These are phyloP conservation scores for Rallus limicola DNA, from an alignment of 2,113 vertebrate species.

Conservation along the genomic window DNA sequence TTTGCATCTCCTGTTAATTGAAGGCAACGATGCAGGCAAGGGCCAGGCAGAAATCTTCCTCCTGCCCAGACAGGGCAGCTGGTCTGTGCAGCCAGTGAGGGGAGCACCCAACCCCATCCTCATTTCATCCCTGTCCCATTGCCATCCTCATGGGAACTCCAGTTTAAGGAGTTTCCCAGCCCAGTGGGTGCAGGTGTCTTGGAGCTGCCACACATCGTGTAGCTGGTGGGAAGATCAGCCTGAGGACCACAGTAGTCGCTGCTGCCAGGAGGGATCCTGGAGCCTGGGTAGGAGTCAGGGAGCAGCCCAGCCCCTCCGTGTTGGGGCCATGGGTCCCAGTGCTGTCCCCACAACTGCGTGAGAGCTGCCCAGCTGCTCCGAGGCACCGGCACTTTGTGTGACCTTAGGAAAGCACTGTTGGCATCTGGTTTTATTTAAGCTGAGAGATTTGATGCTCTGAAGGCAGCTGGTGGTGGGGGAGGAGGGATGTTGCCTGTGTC, in stretches of 20 bases:
- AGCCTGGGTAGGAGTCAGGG: rapidly evolving
- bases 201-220: neutral
- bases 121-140: neutral
- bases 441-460: neutral
- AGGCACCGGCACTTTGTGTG: neutral
- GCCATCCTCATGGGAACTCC: too few species aligned
- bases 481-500: neutral
- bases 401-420: constrained; percentile 34
- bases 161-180: neutral
- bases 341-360: neutral
- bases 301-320: neutral
- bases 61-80: neutral
- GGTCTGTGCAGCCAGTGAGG: rapidly evolving
- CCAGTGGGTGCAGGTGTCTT: neutral
- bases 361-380: neutral
- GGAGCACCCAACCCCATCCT: neutral
- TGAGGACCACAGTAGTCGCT: neutral
- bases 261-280: neutral
- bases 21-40: neutral
- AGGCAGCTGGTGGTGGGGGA: neutral
- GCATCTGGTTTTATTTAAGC: constrained; percentile 66
- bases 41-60: neutral
- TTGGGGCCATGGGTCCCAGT: neutral
- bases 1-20: constrained; percentile 40
- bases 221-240: neutral